phyloP scores from a whole-genome alignment of 2,888 invertebrate genomes.

The Acronicta alni region DNA sequence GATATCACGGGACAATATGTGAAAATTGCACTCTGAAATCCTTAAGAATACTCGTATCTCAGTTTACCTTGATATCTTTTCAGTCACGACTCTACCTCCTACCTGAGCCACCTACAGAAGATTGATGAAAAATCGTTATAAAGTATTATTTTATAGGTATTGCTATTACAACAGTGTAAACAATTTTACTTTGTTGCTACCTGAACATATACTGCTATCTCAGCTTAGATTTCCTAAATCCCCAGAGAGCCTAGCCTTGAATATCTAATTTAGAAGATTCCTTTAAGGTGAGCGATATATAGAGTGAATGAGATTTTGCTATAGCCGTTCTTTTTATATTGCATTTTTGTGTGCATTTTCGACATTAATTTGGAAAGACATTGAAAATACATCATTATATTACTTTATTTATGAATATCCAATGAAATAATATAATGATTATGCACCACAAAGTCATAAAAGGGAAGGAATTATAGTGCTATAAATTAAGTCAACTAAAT shows the following conservation, averaged over 20 bases:
- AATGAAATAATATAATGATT: no score
- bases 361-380: no score
- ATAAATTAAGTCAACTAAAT: conserved; percentile 26
- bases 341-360: background rate
- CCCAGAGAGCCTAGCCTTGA: conserved; percentile 29
- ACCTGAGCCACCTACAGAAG: background rate
- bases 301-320: conserved; percentile 12
- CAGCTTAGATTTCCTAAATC: conserved; percentile 14
- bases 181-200: conserved; percentile 1
- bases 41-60: background rate
- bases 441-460: background rate
- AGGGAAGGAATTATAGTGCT: conserved; percentile 9
- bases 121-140: conserved; percentile 14
- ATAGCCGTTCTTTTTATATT: background rate
- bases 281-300: conserved; percentile 5
- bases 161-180: background rate
- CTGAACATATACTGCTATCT: conserved; percentile 14
- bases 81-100: background rate
- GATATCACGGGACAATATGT: no score
- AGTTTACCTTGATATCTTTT: background rate
- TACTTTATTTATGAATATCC: no score
- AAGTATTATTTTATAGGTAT: background rate
- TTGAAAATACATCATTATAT: no score
- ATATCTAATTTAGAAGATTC: conserved; percentile 37
- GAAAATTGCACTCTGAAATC: no score